A percentile compares a stretch with the other conserved stretches of the same genome.
Evolutionary conservation across 2,113 vertebrate genomes (phyloP).

Genomic region (Tauraco erythrolophus): DNA sequence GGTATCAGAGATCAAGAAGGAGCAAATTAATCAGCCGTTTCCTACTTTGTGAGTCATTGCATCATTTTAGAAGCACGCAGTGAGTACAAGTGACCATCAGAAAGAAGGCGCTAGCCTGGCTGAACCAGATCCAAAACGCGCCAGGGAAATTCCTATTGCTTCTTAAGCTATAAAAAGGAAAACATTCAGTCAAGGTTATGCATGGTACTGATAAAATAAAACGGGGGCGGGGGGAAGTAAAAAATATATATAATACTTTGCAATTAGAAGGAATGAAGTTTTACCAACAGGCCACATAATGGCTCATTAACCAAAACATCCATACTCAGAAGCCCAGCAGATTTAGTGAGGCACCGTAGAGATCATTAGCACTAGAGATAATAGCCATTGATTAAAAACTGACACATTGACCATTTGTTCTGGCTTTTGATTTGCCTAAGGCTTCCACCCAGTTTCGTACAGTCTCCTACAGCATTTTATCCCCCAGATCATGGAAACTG

Average conservation of each 20-base stretch:
- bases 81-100: accelerated
- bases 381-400: conserved; percentile 79
- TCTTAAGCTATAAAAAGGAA: background rate
- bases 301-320: conserved; percentile 75
- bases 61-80: background rate
- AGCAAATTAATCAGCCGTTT: background rate
- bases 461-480: background rate
- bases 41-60: background rate
- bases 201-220: background rate
- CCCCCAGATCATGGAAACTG: background rate
- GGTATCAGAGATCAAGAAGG: background rate
- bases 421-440: conserved; percentile 7
- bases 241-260: background rate
- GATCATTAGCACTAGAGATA: conserved; percentile 64
- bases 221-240: too few species aligned
- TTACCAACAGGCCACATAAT: conserved; percentile 51
- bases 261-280: conserved; percentile 76
- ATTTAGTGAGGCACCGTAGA: conserved; percentile 34
- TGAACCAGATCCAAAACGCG: background rate
- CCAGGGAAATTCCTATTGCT: background rate
- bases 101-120: background rate
- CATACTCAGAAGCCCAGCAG: conserved; percentile 55
- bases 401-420: conserved; percentile 62
- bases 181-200: background rate
- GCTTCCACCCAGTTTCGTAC: background rate